Percentiles rank a stretch among this genome's conserved stretches.
phyloP scores from a whole-genome alignment of 2,888 invertebrate species.

The Xylota sylvarum region DNA sequence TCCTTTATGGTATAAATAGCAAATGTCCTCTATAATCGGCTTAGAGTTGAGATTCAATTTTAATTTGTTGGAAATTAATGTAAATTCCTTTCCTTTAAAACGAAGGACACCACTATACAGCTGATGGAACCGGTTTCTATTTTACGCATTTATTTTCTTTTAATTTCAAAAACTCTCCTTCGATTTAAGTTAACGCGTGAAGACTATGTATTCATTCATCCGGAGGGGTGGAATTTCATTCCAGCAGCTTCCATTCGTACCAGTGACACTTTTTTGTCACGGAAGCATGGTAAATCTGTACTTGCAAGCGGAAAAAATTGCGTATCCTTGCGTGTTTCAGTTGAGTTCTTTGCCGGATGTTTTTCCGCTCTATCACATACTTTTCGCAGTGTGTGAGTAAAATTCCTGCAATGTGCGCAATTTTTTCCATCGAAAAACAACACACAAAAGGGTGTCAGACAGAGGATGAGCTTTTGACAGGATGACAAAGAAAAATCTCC shows the following conservation, averaged over 20 bases:
- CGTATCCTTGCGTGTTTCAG: conserved; percentile 39
- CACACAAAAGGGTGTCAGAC: conserved; percentile 40
- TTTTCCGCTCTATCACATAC: conserved; percentile 17
- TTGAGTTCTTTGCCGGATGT: not conserved
- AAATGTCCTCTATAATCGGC: conserved; percentile 68
- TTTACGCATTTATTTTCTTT: conserved; percentile 61
- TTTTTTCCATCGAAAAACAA: conserved; percentile 40
- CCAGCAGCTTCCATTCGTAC: conserved; percentile 8
- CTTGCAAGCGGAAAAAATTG: conserved; percentile 42
- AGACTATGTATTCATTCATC: conserved; percentile 17
- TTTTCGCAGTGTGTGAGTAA: not conserved
- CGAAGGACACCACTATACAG: conserved; percentile 22
- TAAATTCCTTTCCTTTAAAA: conserved; percentile 58
- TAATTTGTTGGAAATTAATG: conserved; percentile 74
- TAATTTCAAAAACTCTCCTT: conserved; percentile 35
- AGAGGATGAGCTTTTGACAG: conserved; percentile 66
- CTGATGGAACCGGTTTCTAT: conserved; percentile 50
- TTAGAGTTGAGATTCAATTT: conserved; percentile 64
- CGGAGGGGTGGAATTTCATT: conserved; percentile 1
- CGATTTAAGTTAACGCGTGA: not conserved
- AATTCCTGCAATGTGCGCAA: conserved; percentile 49
- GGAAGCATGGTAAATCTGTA: conserved; percentile 56
- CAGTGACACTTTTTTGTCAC: conserved; percentile 35
- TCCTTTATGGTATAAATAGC: conserved; percentile 24
- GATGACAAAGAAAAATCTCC: conserved; percentile 61